Conservation (phyloP, 2,888 invertebrate species). For the Coelinius sp. region DNA sequence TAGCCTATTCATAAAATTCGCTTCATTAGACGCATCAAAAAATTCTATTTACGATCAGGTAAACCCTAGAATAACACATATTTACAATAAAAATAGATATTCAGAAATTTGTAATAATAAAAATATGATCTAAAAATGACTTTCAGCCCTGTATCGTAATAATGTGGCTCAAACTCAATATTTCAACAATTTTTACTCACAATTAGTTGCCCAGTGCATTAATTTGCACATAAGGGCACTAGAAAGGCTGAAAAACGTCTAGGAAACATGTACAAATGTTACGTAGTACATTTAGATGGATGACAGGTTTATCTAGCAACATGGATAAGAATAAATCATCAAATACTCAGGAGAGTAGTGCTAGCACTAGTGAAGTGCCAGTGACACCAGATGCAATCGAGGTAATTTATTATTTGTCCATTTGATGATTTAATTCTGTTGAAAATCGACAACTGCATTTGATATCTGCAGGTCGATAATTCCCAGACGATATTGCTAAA, state of each 20-base stretch:
- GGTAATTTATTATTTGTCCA: too few species aligned
- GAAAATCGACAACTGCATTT: too few species aligned
- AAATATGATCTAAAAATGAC: neutral
- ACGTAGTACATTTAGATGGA: constrained; percentile 56
- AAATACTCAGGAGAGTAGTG: constrained; percentile 41
- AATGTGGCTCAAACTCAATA: neutral
- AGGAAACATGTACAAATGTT: constrained; percentile 53
- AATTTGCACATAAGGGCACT: constrained; percentile 29
- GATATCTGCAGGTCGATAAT: constrained; percentile 82
- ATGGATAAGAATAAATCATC: constrained; percentile 53
- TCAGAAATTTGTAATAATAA: too few species aligned
- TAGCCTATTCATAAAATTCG: neutral
- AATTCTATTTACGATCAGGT: neutral
- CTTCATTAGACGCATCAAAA: too few species aligned
- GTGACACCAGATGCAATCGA: constrained; percentile 58
- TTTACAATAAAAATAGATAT: neutral
- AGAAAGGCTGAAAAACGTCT: constrained; percentile 33
- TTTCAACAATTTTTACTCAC: neutral
- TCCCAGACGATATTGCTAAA: constrained; percentile 85
- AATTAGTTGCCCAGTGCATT: constrained; percentile 30
- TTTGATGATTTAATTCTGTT: too few species aligned
- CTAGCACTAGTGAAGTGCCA: constrained; percentile 44
- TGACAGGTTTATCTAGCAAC: constrained; percentile 52
- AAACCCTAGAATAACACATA: neutral
- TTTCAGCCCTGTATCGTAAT: neutral